phyloP scores from a whole-genome alignment of 2,113 vertebrate species.

The Benitochromis conjunctus region DNA sequence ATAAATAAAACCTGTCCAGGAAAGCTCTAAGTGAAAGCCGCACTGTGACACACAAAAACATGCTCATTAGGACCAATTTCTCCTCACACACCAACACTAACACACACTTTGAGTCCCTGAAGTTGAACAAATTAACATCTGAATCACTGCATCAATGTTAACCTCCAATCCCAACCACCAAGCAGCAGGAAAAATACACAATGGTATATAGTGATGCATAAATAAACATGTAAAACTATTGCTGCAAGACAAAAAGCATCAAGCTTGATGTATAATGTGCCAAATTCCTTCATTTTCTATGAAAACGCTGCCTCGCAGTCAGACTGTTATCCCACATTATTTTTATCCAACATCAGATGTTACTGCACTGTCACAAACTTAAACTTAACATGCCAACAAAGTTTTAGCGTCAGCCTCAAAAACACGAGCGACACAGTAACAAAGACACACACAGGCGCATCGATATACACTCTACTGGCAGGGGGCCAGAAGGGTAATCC shows the following conservation, averaged over 20 bases:
- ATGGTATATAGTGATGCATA: not conserved
- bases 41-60: not conserved
- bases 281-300: not conserved
- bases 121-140: not conserved
- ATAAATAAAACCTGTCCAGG: not conserved
- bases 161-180: not conserved
- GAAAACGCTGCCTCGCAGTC: not conserved
- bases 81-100: not conserved
- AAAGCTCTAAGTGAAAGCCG: not conserved
- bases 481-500: no score
- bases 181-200: not conserved
- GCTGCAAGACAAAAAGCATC: accelerated
- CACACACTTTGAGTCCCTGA: not conserved
- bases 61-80: not conserved
- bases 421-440: no score
- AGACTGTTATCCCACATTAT: not conserved
- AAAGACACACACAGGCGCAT: no score
- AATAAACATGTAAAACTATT: not conserved
- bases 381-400: not conserved
- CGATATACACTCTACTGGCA: no score
- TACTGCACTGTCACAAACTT: not conserved
- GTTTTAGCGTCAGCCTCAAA: not conserved
- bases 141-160: not conserved
- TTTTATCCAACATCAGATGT: not conserved
- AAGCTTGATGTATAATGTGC: accelerated